Conservation (phyloP, 1,140 invertebrate genomes). For the Wiebesia pumilae region DNA sequence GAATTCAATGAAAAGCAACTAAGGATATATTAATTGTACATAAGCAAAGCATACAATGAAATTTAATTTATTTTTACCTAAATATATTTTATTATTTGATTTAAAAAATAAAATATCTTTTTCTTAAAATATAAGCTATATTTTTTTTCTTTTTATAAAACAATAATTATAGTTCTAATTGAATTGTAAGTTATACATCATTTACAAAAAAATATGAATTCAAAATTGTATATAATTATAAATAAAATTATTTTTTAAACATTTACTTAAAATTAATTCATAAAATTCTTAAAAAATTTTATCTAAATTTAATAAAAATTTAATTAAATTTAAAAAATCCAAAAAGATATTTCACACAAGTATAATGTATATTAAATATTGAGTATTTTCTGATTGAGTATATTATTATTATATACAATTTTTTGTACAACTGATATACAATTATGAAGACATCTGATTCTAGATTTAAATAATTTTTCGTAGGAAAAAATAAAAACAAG, state of each 20-base stretch:
- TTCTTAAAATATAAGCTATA: background rate
- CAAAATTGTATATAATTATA: constrained; percentile 33
- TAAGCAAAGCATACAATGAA: constrained; percentile 68
- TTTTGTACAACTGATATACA: too few species aligned
- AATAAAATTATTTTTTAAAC: background rate
- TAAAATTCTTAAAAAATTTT: background rate
- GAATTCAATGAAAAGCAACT: constrained; percentile 57
- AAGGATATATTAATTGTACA: constrained; percentile 64
- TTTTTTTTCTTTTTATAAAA: constrained; percentile 5
- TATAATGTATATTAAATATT: too few species aligned
- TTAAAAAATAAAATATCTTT: constrained; percentile 14
- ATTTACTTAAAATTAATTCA: background rate
- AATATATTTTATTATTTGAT: constrained; percentile 42
- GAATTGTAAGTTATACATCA: background rate
- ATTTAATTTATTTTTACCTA: constrained; percentile 63
- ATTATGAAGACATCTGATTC: too few species aligned
- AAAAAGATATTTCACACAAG: too few species aligned
- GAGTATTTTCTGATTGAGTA: background rate
- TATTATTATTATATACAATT: too few species aligned
- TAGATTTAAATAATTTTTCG: background rate
- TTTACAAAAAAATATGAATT: background rate
- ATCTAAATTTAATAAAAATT: background rate
- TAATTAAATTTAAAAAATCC: background rate
- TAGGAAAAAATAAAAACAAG: background rate
- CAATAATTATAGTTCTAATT: background rate